Evolutionary conservation across 2,888 invertebrate species (phyloP).

Genomic region (Hirtodrosophila confusa): DNA sequence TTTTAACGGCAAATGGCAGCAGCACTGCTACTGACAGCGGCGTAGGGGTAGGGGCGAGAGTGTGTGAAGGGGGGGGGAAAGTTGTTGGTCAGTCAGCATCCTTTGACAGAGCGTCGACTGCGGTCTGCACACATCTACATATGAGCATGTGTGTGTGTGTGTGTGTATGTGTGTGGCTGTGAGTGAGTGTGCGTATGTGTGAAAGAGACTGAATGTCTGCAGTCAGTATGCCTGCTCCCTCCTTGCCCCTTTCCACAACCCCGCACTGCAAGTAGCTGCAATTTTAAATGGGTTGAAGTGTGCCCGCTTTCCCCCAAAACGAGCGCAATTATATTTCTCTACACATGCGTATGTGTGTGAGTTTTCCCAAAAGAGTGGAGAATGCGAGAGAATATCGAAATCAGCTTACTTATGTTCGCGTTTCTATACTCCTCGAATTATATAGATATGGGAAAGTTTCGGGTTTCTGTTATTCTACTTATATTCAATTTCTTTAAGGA

Average conservation of each 20-base stretch:
- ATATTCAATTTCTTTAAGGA: no score
- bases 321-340: slow-evolving; percentile 44
- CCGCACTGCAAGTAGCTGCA: slow-evolving; percentile 62
- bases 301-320: slow-evolving; percentile 11
- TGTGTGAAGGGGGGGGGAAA: slow-evolving; percentile 26
- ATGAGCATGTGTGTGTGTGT: slow-evolving; percentile 9
- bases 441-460: no score
- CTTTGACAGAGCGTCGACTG: slow-evolving; percentile 50
- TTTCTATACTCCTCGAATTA: no score
- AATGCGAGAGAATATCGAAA: not conserved
- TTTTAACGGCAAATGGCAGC: slow-evolving; percentile 68
- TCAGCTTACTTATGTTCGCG: not conserved
- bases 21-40: slow-evolving; percentile 3
- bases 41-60: slow-evolving; percentile 13
- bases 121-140: slow-evolving; percentile 37
- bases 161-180: slow-evolving; percentile 3
- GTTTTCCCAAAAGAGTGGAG: no score
- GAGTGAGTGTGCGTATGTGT: slow-evolving; percentile 9
- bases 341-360: not conserved
- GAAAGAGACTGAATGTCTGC: slow-evolving; percentile 57
- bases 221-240: slow-evolving; percentile 13
- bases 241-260: not conserved
- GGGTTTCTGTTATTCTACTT: no score
- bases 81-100: slow-evolving; percentile 64
- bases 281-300: slow-evolving; percentile 48